Evolutionary conservation across 2,888 invertebrate genomes (phyloP), one percentile per base, ranked within the genome.

Genomic region (Tachystola acroxantha): DNA sequence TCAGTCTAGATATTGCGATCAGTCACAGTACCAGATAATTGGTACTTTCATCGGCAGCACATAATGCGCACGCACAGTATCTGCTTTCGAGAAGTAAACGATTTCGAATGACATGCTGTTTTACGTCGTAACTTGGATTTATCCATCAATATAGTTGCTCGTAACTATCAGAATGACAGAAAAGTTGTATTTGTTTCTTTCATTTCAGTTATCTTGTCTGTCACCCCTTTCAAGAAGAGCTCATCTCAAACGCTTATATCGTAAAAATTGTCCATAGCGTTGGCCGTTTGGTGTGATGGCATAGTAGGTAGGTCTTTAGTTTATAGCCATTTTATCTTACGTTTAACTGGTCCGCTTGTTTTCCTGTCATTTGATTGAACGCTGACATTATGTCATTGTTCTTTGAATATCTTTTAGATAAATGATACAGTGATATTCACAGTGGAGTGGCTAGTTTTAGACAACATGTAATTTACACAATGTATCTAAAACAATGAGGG

Each of bases 81-180:
- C 32, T 38, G 42, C 37, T 41, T 38, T 38, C 39, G 32, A 40
- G 32, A 37, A 42, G 34, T 42, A 45, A 45, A 34, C 43, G 42
- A 43, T 51, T 48, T 46, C 37, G 36, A 48, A 46, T 39, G 48
- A 43, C 41, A 37, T 25, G 43, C 39, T 26, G 34, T 45, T 40
- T 38, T 36, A 39, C 22, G 11, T 16, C 24, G 24, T 25, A 26
- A 14, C 29, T 3, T 28, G 31, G 39, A 32, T 49, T 45, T 42
- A 42, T 36, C 44, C 13, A 1, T 35, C 30, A 32, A 39, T 34
- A 19, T 27, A n/a, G n/a, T n/a, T n/a, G n/a, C n/a, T n/a, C n/a
- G n/a, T n/a, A n/a, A n/a, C n/a, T n/a, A n/a, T n/a, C n/a, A n/a
- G n/a, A n/a, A n/a, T n/a, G n/a, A n/a, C n/a, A n/a, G n/a, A n/a